Percentiles rank a stretch among this genome's conserved stretches.
Evolutionary conservation across 2,888 invertebrate genomes (phyloP).

Genomic region (Phania funesta): DNA sequence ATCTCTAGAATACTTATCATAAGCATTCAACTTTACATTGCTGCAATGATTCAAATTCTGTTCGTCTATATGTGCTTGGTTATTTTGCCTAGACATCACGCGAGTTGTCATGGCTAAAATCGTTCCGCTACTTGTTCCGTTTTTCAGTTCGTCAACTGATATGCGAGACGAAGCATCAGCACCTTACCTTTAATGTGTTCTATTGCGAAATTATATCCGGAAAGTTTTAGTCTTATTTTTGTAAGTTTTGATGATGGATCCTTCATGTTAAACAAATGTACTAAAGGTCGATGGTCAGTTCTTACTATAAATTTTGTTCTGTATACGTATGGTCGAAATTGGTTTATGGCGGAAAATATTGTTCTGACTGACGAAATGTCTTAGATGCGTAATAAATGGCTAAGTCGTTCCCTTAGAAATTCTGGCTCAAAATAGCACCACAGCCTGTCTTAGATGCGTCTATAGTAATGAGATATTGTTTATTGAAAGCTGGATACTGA

Average conservation of each 20-base stretch:
- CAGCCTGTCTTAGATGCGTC: background rate
- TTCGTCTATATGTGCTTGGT: no score
- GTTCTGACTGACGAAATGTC: background rate
- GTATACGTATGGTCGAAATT: background rate
- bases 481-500: background rate
- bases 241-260: slow-evolving; percentile 70
- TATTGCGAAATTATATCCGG: slow-evolving; percentile 69
- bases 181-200: slow-evolving; percentile 67
- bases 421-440: background rate
- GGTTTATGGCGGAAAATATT: background rate
- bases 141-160: slow-evolving; percentile 46
- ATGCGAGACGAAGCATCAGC: slow-evolving; percentile 62
- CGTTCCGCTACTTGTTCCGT: background rate
- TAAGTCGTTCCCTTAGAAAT: background rate
- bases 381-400: background rate
- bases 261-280: slow-evolving; percentile 69
- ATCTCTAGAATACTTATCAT: slow-evolving; percentile 2
- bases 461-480: background rate
- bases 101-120: slow-evolving; percentile 12
- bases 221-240: slow-evolving; percentile 69
- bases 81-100: background rate
- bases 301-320: slow-evolving; percentile 64
- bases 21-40: background rate
- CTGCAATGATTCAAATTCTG: background rate
- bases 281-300: slow-evolving; percentile 67